Evolutionary conservation across 2,888 invertebrate genomes (phyloP).

Genomic region (Glomeris marginata): DNA sequence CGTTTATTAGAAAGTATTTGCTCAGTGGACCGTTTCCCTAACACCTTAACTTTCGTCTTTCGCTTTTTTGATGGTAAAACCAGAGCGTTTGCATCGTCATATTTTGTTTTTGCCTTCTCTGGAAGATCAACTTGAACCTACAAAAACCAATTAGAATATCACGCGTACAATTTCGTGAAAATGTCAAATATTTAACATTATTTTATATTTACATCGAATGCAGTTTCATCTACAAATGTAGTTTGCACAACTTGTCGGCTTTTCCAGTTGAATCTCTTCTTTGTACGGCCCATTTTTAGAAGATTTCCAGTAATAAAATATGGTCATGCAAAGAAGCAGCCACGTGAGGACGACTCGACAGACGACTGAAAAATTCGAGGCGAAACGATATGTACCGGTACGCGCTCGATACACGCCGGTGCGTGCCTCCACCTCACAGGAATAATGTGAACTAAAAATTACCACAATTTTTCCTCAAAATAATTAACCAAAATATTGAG

Average conservation of each 20-base stretch:
- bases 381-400: too few species aligned
- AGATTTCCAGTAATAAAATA: too few species aligned
- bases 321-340: too few species aligned
- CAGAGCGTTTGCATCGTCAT: constrained; percentile 60
- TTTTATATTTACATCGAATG: constrained; percentile 43
- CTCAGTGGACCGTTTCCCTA: background rate
- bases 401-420: too few species aligned
- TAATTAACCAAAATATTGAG: too few species aligned
- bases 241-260: constrained; percentile 53
- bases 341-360: too few species aligned
- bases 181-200: background rate
- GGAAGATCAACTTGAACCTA: constrained; percentile 52
- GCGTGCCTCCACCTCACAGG: too few species aligned
- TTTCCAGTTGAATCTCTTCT: constrained; percentile 55
- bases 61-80: constrained; percentile 70
- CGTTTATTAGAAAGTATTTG: constrained; percentile 67
- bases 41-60: constrained; percentile 46
- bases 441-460: too few species aligned
- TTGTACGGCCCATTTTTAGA: constrained; percentile 44
- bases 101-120: constrained; percentile 37
- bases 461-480: too few species aligned
- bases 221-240: constrained; percentile 50
- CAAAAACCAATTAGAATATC: constrained; percentile 3
- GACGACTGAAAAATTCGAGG: too few species aligned
- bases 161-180: background rate